phyloP scores from a whole-genome alignment of 2,113 vertebrate genomes.

The Ifrita kowaldi region DNA sequence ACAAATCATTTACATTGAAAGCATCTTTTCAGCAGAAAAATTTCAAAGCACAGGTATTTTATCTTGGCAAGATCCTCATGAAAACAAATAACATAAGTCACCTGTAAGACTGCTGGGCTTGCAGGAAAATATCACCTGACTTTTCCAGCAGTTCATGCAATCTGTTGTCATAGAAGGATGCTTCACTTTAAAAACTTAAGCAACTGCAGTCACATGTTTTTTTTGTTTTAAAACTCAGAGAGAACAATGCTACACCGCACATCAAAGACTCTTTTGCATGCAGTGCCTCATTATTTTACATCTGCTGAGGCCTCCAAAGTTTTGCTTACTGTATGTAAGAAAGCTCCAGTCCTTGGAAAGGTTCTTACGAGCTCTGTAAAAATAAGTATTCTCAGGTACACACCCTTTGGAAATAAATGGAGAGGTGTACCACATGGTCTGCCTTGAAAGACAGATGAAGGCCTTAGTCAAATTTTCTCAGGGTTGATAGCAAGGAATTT shows the following conservation, averaged over 20 bases:
- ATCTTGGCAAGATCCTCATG: neutral
- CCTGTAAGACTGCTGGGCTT: neutral
- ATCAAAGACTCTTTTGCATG: slow-evolving; percentile 5
- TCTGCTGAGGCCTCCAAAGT: neutral
- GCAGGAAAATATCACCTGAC: slow-evolving; percentile 22
- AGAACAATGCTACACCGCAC: neutral
- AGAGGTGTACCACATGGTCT: neutral
- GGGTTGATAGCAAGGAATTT: neutral
- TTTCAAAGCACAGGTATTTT: neutral
- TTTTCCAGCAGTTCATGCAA: neutral
- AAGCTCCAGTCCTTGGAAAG: neutral
- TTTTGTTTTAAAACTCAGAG: neutral
- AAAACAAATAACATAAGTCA: slow-evolving; percentile 6
- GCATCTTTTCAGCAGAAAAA: slow-evolving; percentile 6
- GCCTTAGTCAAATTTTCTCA: neutral
- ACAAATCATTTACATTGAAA: neutral
- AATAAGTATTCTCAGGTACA: neutral
- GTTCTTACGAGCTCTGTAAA: neutral
- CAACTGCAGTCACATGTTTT: neutral
- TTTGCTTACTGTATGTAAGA: neutral
- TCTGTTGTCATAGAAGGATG: neutral
- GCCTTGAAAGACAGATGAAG: neutral
- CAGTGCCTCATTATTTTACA: slow-evolving; percentile 28
- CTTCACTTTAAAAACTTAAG: neutral
- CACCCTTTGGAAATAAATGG: neutral